A percentile compares a stretch with the other conserved stretches of the same genome.
Evolutionary conservation across 2,888 invertebrate species (phyloP).

Genomic region (Geophilus truncorum): DNA sequence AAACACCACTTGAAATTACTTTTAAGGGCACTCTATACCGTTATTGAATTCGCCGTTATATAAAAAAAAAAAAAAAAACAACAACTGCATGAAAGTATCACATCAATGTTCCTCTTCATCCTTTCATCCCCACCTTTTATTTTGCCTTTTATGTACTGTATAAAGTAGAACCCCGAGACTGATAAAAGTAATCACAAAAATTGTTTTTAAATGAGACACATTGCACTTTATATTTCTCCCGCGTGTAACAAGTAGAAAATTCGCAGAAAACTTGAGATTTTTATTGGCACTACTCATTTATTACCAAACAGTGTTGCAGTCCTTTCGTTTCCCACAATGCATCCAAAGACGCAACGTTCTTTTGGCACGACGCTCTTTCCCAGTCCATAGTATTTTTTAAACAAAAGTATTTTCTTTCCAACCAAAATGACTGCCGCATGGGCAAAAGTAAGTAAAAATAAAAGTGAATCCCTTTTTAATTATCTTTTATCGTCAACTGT

Average conservation of each 20-base stretch:
- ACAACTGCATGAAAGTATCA: too few species aligned
- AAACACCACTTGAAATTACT: background rate
- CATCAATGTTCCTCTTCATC: too few species aligned
- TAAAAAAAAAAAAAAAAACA: too few species aligned
- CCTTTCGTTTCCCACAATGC: slow-evolving; percentile 1
- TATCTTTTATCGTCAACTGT: background rate
- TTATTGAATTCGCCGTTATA: too few species aligned
- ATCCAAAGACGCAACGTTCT: background rate
- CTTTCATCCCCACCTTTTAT: too few species aligned
- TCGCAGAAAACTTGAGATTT: background rate
- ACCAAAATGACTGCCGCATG: too few species aligned
- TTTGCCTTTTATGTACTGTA: too few species aligned
- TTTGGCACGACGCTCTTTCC: background rate
- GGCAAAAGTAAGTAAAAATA: background rate
- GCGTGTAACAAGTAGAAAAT: background rate
- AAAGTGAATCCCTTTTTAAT: background rate
- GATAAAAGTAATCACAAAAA: background rate
- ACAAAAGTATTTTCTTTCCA: background rate
- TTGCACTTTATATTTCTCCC: background rate
- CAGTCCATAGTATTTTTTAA: too few species aligned
- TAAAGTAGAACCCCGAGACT: too few species aligned
- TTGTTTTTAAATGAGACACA: background rate
- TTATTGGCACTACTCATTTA: background rate
- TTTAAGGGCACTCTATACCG: too few species aligned
- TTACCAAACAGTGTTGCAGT: background rate